phyloP scores from a whole-genome alignment of 2,888 invertebrate genomes.

The Rhyacophila evoluta region DNA sequence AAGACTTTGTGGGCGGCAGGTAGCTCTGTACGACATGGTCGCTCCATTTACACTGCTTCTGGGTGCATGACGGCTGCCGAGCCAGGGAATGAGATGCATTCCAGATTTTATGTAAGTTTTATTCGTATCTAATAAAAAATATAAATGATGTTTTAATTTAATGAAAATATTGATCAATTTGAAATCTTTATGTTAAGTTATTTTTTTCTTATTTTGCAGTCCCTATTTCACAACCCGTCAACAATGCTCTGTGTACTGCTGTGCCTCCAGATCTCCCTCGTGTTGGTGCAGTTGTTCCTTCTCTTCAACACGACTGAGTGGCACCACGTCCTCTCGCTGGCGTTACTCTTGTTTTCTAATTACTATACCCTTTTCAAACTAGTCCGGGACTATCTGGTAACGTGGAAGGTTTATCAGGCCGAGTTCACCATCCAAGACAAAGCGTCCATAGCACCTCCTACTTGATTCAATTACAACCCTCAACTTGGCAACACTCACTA shows the following conservation, averaged over 20 bases:
- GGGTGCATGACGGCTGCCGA: conserved; percentile 88
- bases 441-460: conserved; percentile 44
- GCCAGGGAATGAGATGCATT: conserved; percentile 85
- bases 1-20: conserved; percentile 80
- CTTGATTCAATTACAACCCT: neutral
- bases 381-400: conserved; percentile 86
- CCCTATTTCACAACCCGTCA: conserved; percentile 89
- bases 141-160: too few relatives aligned
- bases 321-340: conserved; percentile 91
- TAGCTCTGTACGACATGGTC: conserved; percentile 78
- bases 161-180: too few relatives aligned
- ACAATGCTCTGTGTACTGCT: conserved; percentile 80
- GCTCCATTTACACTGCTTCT: conserved; percentile 80
- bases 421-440: conserved; percentile 79
- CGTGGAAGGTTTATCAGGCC: conserved; percentile 83
- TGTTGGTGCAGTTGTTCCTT: conserved; percentile 82
- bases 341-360: conserved; percentile 88
- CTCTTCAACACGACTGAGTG: conserved; percentile 87
- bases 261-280: conserved; percentile 76
- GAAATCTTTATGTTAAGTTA: too few relatives aligned
- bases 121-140: too few relatives aligned
- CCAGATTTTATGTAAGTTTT: conserved; percentile 89
- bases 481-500: neutral
- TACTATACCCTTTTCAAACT: conserved; percentile 93
- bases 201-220: conserved; percentile 70